phyloP scores from a whole-genome alignment of 2,113 vertebrate genomes.

The Pelvicachromis taeniatus region DNA sequence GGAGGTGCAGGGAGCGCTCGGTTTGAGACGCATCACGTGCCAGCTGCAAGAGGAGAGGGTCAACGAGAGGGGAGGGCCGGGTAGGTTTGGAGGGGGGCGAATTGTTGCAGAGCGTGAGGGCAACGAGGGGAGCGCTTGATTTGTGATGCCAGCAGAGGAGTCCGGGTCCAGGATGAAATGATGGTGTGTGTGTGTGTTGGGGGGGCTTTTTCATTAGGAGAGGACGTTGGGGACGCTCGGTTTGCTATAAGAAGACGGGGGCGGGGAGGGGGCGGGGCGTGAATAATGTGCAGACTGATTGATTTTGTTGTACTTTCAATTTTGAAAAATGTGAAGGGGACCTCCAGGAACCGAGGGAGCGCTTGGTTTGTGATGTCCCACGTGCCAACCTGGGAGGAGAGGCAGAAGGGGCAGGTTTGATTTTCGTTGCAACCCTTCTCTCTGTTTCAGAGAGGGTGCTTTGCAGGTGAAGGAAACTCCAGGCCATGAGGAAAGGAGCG shows the following conservation, averaged over 20 bases:
- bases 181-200: not conserved
- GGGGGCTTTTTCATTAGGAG: not conserved
- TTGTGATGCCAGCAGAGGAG: not conserved
- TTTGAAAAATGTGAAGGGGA: not conserved
- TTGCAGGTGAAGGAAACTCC: not conserved
- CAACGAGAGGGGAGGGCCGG: not conserved
- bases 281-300: not conserved
- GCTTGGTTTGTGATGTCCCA: not conserved
- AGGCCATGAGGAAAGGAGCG: not conserved
- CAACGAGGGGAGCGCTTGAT: not conserved
- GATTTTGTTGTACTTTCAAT: not conserved
- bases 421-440: not conserved
- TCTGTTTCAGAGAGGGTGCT: not conserved
- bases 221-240: not conserved
- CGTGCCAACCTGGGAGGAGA: not conserved
- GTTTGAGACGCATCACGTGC: not conserved
- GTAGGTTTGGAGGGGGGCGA: accelerated
- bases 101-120: not conserved
- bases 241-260: not conserved
- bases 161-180: not conserved
- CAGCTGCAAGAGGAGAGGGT: not conserved
- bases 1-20: slow-evolving; percentile 21
- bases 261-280: not conserved
- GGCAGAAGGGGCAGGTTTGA: not conserved
- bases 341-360: not conserved